These are phyloP conservation scores for Fregetta grallaria DNA, from an alignment of 2,113 vertebrate species.

Conservation along the genomic window DNA sequence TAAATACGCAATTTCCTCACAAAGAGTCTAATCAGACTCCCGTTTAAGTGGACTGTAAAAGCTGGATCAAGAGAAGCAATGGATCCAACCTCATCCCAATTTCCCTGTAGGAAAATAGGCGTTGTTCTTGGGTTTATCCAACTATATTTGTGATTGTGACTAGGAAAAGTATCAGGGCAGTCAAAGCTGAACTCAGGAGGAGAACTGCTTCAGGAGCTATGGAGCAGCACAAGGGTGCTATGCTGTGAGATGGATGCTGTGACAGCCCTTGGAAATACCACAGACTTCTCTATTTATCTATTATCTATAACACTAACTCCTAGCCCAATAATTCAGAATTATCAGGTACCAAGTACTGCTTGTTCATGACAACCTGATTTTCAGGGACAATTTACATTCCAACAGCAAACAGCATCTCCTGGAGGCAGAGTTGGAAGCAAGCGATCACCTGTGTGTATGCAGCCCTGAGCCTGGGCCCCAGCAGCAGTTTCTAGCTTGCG, in stretches of 20 bases:
- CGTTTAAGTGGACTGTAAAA: neutral
- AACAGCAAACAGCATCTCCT: neutral
- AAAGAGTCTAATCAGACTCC: neutral
- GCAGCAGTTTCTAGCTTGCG: neutral
- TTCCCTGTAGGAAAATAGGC: neutral
- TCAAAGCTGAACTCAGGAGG: neutral
- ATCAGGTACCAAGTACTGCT: neutral
- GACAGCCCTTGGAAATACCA: neutral
- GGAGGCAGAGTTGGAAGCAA: neutral
- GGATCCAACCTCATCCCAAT: neutral
- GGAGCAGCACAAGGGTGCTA: neutral
- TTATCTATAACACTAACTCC: neutral
- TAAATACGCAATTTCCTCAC: constrained; percentile 12
- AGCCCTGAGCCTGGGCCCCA: neutral
- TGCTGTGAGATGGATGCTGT: neutral
- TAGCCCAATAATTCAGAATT: neutral
- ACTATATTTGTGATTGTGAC: neutral
- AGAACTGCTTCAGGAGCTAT: neutral
- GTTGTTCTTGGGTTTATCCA: neutral
- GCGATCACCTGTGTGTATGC: rapidly evolving
- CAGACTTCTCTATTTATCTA: neutral
- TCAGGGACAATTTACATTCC: neutral
- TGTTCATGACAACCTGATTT: neutral
- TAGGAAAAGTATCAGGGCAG: neutral
- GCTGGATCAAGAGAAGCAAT: neutral